Evolutionary conservation across 2,113 vertebrate species (phyloP).

Genomic region (Gymnorhina tibicen): DNA sequence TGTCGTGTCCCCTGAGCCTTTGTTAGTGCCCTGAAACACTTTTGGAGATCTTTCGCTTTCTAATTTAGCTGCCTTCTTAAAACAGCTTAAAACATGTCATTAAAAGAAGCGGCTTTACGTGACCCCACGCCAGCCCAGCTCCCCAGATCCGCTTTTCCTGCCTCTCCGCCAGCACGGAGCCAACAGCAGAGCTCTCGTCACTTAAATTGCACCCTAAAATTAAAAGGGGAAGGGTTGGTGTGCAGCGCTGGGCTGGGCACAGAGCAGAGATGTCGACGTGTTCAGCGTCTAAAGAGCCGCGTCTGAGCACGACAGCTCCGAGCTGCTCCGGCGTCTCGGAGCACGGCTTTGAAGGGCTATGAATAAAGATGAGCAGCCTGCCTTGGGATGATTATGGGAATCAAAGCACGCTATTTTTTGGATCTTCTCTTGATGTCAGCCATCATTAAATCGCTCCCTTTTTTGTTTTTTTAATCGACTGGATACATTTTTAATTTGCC

Average conservation of each 20-base stretch:
- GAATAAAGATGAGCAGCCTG: constrained; percentile 62
- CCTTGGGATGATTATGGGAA: constrained; percentile 12
- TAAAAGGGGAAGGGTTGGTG: background rate
- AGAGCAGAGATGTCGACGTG: background rate
- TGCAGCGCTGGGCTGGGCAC: background rate
- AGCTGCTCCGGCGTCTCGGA: background rate
- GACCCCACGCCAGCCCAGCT: background rate
- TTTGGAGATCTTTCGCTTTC: background rate
- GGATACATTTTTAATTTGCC: constrained; percentile 25
- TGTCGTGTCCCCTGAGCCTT: background rate
- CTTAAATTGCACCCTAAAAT: background rate
- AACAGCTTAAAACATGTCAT: background rate
- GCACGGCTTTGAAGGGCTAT: background rate
- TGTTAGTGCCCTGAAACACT: background rate
- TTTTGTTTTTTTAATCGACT: background rate
- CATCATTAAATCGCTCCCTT: background rate
- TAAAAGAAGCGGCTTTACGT: background rate
- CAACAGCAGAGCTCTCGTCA: background rate
- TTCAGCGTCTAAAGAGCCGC: background rate
- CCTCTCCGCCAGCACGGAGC: background rate
- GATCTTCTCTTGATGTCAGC: constrained; percentile 30
- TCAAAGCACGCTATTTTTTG: background rate
- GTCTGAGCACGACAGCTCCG: background rate
- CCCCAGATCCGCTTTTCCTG: background rate
- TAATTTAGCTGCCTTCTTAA: background rate